phyloP scores from a whole-genome alignment of 2,797 vertebrate genomes.

The Microctenopoma steveboyesi region DNA sequence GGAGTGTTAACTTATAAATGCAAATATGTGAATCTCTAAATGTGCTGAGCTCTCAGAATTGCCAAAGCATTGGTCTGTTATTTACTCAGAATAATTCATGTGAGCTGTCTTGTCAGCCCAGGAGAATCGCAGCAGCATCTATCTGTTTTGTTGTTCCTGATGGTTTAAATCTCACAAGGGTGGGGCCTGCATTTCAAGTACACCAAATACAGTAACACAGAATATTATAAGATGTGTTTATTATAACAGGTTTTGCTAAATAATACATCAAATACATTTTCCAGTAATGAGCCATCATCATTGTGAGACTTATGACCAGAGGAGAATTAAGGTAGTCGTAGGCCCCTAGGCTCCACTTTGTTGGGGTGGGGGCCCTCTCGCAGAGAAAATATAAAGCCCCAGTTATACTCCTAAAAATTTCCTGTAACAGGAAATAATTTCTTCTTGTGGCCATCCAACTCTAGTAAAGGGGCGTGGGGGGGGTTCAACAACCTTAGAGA shows the following conservation, averaged over 20 bases:
- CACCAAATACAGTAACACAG: slow-evolving; percentile 5
- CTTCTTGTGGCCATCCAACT: too few relatives aligned
- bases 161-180: slow-evolving; percentile 13
- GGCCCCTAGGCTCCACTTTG: too few relatives aligned
- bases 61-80: slow-evolving; percentile 36
- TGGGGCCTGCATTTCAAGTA: slow-evolving; percentile 18
- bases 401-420: too few relatives aligned
- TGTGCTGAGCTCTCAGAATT: slow-evolving; percentile 41
- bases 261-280: slow-evolving; percentile 6
- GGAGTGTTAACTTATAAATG: slow-evolving; percentile 40
- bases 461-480: too few relatives aligned
- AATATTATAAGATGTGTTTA: slow-evolving; percentile 12
- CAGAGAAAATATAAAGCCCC: too few relatives aligned
- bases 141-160: slow-evolving; percentile 1
- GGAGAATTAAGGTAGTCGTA: too few relatives aligned
- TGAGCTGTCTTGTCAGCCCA: slow-evolving; percentile 10
- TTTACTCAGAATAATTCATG: slow-evolving; percentile 55
- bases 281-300: slow-evolving; percentile 17
- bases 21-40: slow-evolving; percentile 42
- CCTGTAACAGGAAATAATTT: too few relatives aligned
- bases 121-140: slow-evolving; percentile 35
- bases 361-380: too few relatives aligned
- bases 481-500: too few relatives aligned
- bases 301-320: slow-evolving; percentile 11
- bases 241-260: neutral